These are phyloP conservation scores for Pempheris klunzingeri DNA, from an alignment of 2,797 vertebrate species.

Conservation along the genomic window DNA sequence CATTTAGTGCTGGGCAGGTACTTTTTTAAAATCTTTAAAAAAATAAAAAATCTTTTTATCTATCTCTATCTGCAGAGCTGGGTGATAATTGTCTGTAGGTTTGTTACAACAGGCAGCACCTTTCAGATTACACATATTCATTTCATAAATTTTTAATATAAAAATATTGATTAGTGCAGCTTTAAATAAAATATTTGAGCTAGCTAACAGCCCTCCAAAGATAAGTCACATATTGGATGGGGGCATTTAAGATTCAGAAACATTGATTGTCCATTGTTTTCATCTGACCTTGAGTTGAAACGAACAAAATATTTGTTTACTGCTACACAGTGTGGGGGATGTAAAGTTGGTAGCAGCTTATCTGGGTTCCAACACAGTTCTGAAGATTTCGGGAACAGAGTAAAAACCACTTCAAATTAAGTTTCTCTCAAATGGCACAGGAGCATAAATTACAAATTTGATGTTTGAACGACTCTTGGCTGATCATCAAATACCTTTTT, in stretches of 20 bases:
- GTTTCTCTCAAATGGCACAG: neutral
- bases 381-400: neutral
- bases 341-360: neutral
- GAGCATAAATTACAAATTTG: neutral
- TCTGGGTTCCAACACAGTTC: neutral
- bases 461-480: neutral
- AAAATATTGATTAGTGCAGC: constrained; percentile 3
- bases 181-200: constrained; percentile 3
- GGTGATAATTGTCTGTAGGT: neutral
- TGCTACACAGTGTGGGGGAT: neutral
- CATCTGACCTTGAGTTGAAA: constrained; percentile 15
- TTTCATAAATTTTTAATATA: neutral
- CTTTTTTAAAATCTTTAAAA: too few relatives aligned
- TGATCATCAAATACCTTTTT: constrained; percentile 3
- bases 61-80: too few relatives aligned
- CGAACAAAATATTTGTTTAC: constrained; percentile 1
- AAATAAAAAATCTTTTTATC: too few relatives aligned
- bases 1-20: too few relatives aligned
- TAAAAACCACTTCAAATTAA: neutral
- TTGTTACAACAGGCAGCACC: neutral
- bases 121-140: neutral
- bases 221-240: neutral
- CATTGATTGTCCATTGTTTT: constrained; percentile 1
- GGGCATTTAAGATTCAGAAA: neutral
- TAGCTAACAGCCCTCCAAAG: neutral